phyloP scores from a whole-genome alignment of 2,888 invertebrate genomes.

The Tanytarsus gracilentus region DNA sequence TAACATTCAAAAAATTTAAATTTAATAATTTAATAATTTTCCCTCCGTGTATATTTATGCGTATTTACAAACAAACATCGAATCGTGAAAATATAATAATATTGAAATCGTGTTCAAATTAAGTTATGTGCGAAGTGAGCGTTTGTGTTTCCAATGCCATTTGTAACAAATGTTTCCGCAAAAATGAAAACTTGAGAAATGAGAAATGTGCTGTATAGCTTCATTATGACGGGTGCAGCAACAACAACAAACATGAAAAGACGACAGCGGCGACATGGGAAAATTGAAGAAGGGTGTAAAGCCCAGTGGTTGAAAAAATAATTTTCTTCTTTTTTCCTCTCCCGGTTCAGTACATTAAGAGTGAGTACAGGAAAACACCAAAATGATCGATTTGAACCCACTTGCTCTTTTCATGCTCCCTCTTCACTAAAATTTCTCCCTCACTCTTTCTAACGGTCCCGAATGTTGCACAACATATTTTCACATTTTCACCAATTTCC shows the following conservation, averaged over 20 bases:
- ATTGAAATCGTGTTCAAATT: too few relatives aligned
- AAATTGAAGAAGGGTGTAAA: too few relatives aligned
- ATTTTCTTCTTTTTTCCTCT: too few relatives aligned
- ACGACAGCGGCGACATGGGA: neutral
- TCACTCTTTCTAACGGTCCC: neutral
- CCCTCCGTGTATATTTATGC: too few relatives aligned
- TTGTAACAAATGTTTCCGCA: slow-evolving; percentile 24
- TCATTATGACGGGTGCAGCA: neutral
- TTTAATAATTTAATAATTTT: too few relatives aligned
- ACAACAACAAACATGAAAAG: neutral
- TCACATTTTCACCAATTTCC: neutral
- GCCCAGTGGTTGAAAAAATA: too few relatives aligned
- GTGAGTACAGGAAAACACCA: slow-evolving; percentile 16
- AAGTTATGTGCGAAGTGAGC: too few relatives aligned
- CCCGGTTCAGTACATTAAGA: too few relatives aligned
- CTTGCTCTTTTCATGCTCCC: slow-evolving; percentile 13
- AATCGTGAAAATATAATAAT: too few relatives aligned
- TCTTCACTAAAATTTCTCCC: neutral
- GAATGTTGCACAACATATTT: slow-evolving; percentile 1
- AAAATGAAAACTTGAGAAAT: neutral
- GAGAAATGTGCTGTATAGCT: neutral
- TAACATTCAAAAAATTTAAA: neutral
- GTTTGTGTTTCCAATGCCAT: slow-evolving; percentile 7
- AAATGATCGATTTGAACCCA: slow-evolving; percentile 29
- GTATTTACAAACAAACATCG: too few relatives aligned